phyloP scores from a whole-genome alignment of 2,797 vertebrate species.

The Sarcoramphus papa region DNA sequence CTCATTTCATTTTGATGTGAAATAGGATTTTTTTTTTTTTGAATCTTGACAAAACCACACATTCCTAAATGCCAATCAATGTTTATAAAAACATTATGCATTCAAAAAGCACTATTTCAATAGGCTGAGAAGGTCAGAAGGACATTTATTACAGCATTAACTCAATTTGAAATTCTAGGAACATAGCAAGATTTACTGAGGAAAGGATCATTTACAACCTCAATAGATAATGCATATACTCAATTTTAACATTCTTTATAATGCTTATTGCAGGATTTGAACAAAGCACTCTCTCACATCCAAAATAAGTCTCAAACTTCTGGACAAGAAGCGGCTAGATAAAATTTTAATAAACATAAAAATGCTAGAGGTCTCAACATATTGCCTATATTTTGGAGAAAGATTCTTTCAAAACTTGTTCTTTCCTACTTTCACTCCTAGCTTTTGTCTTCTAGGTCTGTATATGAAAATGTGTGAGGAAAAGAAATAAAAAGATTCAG shows the following conservation, averaged over 20 bases:
- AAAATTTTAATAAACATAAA: not conserved
- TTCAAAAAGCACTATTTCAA: not conserved
- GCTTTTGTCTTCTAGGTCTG: not conserved
- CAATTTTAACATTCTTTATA: not conserved
- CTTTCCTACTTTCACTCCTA: not conserved
- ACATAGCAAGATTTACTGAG: not conserved
- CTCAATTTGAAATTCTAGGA: not conserved
- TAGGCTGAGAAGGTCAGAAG: not conserved
- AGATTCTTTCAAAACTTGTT: not conserved
- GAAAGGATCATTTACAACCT: not conserved
- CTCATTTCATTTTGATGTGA: not conserved
- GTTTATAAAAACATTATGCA: not conserved
- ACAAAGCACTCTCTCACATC: not conserved
- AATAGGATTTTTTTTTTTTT: not conserved
- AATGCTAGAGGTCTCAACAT: not conserved
- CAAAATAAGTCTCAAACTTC: not conserved
- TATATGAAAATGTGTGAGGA: not conserved
- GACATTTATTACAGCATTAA: not conserved
- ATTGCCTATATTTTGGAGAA: not conserved
- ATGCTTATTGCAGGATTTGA: not conserved
- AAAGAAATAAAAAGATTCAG: constrained; percentile 16
- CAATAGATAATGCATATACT: not conserved
- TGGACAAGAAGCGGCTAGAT: not conserved
- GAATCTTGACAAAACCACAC: not conserved
- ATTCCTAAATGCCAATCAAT: not conserved